Base-by-base conservation (phyloP, 2,888 invertebrate genomes). In the Aphidius colemani region DNA sequence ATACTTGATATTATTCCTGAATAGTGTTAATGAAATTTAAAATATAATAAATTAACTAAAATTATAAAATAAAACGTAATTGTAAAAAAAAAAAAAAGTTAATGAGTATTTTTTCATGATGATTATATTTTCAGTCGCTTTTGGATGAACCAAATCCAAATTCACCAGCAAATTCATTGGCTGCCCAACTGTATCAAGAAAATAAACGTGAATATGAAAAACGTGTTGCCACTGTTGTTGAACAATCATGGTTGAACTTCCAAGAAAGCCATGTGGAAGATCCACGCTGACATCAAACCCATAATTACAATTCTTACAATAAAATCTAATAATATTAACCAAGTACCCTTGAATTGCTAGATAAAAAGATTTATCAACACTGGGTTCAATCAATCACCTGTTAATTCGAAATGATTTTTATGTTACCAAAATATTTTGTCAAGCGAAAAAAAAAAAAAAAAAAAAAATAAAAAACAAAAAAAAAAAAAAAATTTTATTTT, bases 111-210 rank as follows among this genome's bases (percentile, higher is more conserved):
- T 78, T 71, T 75, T 71, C 67, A 64, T 51, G 39, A 30, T 30
- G 53, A 58, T 63, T 50, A 13, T 67, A 7, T 70, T 82, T 82
- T 63, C 86, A 89, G 86, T 88, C 88, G 43, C 83, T 89, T 73
- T 82, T 89, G 74, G 89, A 89, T 75, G 89, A 89, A 78, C 89
- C 89, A 46, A 89, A 89, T 80, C 89, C 89, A 61, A 89, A 89
- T 81, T 88, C 88, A 56, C 89, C 89, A 57, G 89, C 89, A 49
- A 89, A 89, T 79, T 88, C 87, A 69, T 79, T 87, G 69, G 89
- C 89, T 44, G 89, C 89, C 5, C 88, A 89, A 77, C 83, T 89
- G 61, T 89, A 89, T 78, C 87, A 88, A 76, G 88, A 88, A 74
- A 88, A 89, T 78, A 84, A 88, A 66, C 82, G 88, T 56, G 89